These are phyloP conservation scores for Polymixis flavicincta DNA, from an alignment of 2,888 invertebrate species.

Conservation along the genomic window DNA sequence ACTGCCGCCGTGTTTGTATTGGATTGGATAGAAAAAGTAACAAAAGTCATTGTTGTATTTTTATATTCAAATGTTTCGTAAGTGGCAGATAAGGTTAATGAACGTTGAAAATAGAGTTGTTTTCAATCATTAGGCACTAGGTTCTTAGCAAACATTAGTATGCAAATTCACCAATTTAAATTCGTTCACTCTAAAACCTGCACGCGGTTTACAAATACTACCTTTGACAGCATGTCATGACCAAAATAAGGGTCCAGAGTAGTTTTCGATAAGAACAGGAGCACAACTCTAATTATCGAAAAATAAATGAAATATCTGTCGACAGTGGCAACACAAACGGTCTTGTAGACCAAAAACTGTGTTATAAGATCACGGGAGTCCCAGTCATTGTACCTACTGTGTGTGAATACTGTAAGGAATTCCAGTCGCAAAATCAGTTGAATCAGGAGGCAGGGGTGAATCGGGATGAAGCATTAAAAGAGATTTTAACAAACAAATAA, in stretches of 20 bases:
- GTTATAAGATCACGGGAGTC: not conserved
- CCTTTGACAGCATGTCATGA: not conserved
- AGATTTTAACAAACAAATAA: too few species aligned
- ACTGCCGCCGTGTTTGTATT: conserved; percentile 49
- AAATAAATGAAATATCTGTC: not conserved
- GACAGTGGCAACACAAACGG: not conserved
- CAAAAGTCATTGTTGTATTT: conserved; percentile 52
- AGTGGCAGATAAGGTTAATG: conserved; percentile 56
- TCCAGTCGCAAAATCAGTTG: too few species aligned
- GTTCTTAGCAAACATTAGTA: conserved; percentile 8
- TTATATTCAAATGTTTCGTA: conserved; percentile 43
- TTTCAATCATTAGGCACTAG: conserved; percentile 4
- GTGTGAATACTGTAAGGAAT: too few species aligned
- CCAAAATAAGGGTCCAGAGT: not conserved
- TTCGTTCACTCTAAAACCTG: not conserved
- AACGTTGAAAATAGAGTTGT: conserved; percentile 41
- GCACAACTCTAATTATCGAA: not conserved
- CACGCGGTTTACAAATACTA: not conserved
- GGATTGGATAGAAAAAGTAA: conserved; percentile 49
- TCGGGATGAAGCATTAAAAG: too few species aligned
- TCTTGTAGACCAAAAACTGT: not conserved
- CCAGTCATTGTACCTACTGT: too few species aligned
- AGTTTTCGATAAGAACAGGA: not conserved
- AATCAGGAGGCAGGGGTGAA: too few species aligned
- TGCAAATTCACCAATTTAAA: conserved; percentile 19